Conservation (phyloP, 2,113 vertebrate genomes). For the Rhinichthys klamathensis region DNA sequence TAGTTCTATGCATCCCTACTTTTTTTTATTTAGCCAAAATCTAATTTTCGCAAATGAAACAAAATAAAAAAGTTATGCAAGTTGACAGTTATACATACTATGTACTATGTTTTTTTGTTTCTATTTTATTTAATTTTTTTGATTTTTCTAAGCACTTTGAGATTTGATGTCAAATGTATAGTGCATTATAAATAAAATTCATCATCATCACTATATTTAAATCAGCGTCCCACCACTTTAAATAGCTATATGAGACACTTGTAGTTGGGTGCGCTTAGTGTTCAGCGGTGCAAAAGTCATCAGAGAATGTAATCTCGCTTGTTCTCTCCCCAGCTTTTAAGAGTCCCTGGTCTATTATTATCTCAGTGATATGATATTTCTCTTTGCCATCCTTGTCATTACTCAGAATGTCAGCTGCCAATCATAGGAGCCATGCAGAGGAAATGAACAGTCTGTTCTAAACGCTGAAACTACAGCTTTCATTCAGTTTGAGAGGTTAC, state of each 20-base stretch:
- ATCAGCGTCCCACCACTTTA: not conserved
- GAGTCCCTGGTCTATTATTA: conserved; percentile 25
- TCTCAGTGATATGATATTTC: conserved; percentile 36
- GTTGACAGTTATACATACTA: too few species aligned
- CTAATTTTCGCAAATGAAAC: not conserved
- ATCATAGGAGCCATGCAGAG: conserved; percentile 6
- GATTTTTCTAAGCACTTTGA: too few species aligned
- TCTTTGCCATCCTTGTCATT: conserved; percentile 27
- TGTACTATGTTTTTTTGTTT: too few species aligned
- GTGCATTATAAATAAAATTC: too few species aligned
- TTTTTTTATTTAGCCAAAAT: not conserved
- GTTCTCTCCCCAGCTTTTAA: conserved; percentile 6
- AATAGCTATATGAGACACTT: not conserved
- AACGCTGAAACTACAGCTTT: conserved; percentile 24
- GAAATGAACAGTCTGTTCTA: conserved; percentile 29
- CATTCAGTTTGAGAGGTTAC: conserved; percentile 11
- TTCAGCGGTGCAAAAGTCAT: conserved; percentile 22
- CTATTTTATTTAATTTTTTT: too few species aligned
- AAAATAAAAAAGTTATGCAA: not conserved
- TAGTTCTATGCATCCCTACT: not conserved
- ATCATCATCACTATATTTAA: too few species aligned
- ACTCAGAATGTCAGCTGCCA: conserved; percentile 33
- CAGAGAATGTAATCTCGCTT: conserved; percentile 5
- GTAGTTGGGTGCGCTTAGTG: not conserved
- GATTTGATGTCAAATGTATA: too few species aligned